phyloP scores from a whole-genome alignment of 2,113 vertebrate species.

The Excalfactoria chinensis region DNA sequence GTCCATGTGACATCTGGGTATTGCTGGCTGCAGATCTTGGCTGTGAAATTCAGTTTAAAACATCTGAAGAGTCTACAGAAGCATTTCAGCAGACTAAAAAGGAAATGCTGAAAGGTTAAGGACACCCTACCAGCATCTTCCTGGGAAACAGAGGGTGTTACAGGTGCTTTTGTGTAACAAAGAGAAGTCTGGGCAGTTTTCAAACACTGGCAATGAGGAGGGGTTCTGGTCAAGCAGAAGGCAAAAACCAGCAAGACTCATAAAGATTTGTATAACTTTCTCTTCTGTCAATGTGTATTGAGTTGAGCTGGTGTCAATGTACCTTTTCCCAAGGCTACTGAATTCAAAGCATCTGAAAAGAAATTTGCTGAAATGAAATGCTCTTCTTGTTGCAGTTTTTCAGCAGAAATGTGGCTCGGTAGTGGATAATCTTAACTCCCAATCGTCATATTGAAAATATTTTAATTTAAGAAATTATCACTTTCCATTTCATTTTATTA shows the following conservation, averaged over 20 bases:
- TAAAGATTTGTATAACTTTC: not conserved
- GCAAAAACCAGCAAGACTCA: not conserved
- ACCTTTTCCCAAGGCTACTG: not conserved
- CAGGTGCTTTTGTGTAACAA: not conserved
- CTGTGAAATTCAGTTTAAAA: not conserved
- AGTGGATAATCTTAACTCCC: not conserved
- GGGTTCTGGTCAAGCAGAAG: not conserved
- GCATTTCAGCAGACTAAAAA: not conserved
- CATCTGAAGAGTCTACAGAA: not conserved
- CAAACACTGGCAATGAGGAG: not conserved
- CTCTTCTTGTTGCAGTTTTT: not conserved
- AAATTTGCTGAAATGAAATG: not conserved
- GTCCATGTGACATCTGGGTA: not conserved
- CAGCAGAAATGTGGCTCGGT: not conserved
- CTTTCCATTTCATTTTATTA: not conserved
- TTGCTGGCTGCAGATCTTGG: not conserved
- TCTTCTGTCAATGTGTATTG: not conserved
- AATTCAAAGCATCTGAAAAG: not conserved
- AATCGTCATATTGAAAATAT: not conserved
- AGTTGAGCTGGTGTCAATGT: not conserved
- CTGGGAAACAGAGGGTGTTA: not conserved
- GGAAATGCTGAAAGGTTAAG: not conserved
- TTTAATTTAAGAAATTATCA: conserved; percentile 23
- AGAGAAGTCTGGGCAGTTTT: not conserved
- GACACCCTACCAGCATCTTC: not conserved